A percentile compares a stretch with the other conserved stretches of the same genome.
These are phyloP conservation scores for Dicerorhinus sumatrensis DNA, from an alignment of 2,113 vertebrate species.

Conservation along the genomic window DNA sequence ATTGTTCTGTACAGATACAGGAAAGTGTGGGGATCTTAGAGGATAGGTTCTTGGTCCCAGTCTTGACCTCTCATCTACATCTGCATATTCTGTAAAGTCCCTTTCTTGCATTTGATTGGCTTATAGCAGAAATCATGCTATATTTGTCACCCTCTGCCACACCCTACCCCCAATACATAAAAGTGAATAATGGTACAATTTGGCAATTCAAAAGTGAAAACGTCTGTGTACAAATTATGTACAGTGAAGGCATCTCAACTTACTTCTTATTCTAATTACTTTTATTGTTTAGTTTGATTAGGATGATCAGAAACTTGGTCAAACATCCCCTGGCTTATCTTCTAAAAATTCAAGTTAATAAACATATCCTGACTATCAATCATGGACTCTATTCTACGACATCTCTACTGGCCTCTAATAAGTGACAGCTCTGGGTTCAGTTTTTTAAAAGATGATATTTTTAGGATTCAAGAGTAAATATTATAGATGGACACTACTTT, in stretches of 20 bases:
- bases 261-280: not conserved
- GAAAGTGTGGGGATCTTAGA: not conserved
- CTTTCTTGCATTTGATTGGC: not conserved
- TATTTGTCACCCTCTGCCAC: not conserved
- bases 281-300: not conserved
- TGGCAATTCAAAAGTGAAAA: not conserved
- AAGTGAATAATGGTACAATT: not conserved
- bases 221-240: not conserved
- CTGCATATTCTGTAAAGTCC: not conserved
- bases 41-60: not conserved
- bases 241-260: not conserved
- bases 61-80: not conserved
- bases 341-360: not conserved
- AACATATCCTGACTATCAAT: not conserved
- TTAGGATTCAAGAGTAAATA: not conserved
- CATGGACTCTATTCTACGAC: not conserved
- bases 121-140: not conserved
- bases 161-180: not conserved
- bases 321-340: not conserved
- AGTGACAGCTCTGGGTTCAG: not conserved
- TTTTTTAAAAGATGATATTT: not conserved
- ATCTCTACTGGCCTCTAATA: not conserved
- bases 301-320: not conserved
- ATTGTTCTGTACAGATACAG: not conserved
- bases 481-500: not conserved